Evolutionary conservation across 1,140 invertebrate genomes (phyloP), one percentile per base, ranked within the genome.

Genomic region (Luehdorfia chinensis): DNA sequence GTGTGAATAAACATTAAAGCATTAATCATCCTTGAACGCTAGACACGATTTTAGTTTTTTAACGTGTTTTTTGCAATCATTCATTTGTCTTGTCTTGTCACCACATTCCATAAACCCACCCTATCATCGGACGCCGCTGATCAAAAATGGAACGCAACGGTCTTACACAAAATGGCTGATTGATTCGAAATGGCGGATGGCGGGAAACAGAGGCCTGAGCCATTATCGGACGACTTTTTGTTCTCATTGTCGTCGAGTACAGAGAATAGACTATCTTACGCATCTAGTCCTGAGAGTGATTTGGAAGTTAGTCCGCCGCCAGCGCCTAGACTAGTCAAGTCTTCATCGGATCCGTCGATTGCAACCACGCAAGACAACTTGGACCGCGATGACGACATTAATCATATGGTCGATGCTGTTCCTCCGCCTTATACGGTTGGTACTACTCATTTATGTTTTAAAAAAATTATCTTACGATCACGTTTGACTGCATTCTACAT

Each of bases 271-370:
- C 89, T 98, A 55, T 98, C 96, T 72, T 98, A 97, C 88, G 96
- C 96, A 55, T 97, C 95, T 66, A 97, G 96, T 72, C 96, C 96
- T 58, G 97, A 98, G 88, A 97, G 94, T 77, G 97, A 98, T 87
- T 90, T 96, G 75, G 96, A 97, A 88, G 89, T 95, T 64, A 93
- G 93, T 74, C 93, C 93, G 50, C 92, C 91, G 65, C 92, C 92
- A 48, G 91, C 91, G 59, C 91, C 90, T 47, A 89, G 90, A 70
- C 89, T 93, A 66, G 90, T 94, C 58, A 95, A 96, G 73, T 95
- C 95, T 58, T 96, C 94, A 59, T 96, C 94, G 31, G 96, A 97
- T 88, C 95, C 96, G 19, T 90, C 91, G 71, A 89, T 90, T 73
- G 89, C 89, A 33, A 90, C 89, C 47, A 89, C 89, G 50, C 89